Percentiles rank a stretch among this genome's conserved stretches.
These are phyloP conservation scores for Sylvilagus bachmani DNA, from an alignment of 2,113 vertebrate genomes.

Conservation along the genomic window DNA sequence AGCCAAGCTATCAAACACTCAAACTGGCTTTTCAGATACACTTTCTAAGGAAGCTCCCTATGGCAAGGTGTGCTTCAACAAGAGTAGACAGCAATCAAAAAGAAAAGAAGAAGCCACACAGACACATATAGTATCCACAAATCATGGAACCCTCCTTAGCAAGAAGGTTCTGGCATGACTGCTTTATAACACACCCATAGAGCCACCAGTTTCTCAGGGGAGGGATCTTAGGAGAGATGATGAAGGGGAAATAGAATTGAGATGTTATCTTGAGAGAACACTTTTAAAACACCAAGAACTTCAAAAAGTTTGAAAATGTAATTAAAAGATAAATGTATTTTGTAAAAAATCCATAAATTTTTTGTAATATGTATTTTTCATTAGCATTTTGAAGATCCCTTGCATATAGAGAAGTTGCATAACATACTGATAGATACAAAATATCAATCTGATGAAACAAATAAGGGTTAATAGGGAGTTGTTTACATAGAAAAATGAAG, in stretches of 20 bases:
- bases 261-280: background rate
- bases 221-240: accelerated
- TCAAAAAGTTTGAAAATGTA: too few relatives aligned
- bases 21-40: background rate
- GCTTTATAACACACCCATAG: background rate
- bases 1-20: constrained; percentile 1
- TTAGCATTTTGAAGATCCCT: too few relatives aligned
- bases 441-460: background rate
- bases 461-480: background rate
- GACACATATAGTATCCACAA: background rate
- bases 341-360: too few relatives aligned
- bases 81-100: background rate
- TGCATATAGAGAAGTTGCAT: background rate
- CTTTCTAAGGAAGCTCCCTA: background rate
- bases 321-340: too few relatives aligned
- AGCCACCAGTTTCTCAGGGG: background rate
- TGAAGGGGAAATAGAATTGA: background rate
- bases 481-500: constrained; percentile 18
- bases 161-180: background rate
- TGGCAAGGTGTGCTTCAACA: background rate
- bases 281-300: background rate
- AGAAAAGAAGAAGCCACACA: background rate
- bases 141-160: background rate
- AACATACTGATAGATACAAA: background rate
- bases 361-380: too few relatives aligned